Evolutionary conservation across 2,113 vertebrate genomes (phyloP).

Genomic region (Scartelaos histophorus): DNA sequence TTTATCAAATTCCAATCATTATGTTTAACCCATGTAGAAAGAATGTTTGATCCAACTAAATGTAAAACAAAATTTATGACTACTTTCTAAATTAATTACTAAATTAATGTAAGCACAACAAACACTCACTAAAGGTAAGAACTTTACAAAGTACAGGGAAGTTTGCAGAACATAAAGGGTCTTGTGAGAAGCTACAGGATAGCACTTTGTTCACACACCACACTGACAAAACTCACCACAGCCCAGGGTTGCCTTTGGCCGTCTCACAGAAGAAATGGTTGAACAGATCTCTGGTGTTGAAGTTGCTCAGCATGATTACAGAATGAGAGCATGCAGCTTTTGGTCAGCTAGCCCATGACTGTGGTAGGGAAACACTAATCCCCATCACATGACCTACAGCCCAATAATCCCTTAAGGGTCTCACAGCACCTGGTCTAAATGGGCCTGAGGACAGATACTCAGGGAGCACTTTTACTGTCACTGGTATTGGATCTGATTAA

Average conservation of each 20-base stretch:
- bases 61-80: neutral
- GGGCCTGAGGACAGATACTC: constrained; percentile 50
- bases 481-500: constrained; percentile 11
- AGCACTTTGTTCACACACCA: constrained; percentile 1
- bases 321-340: constrained; percentile 63
- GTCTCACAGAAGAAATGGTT: constrained; percentile 81
- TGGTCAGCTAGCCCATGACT: constrained; percentile 68
- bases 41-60: neutral
- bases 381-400: constrained; percentile 77
- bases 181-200: neutral
- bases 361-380: constrained; percentile 75
- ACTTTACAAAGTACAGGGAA: neutral
- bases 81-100: neutral
- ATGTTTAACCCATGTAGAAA: neutral
- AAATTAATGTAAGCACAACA: neutral
- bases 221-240: constrained; percentile 72
- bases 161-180: neutral
- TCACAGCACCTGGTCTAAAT: constrained; percentile 67
- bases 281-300: constrained; percentile 79
- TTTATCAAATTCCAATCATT: neutral
- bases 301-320: constrained; percentile 79
- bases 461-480: constrained; percentile 15
- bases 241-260: constrained; percentile 76
- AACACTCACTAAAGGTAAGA: neutral
- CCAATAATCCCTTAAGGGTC: constrained; percentile 73